These are phyloP conservation scores for Aix galericulata DNA, from an alignment of 2,113 vertebrate species.

Conservation along the genomic window DNA sequence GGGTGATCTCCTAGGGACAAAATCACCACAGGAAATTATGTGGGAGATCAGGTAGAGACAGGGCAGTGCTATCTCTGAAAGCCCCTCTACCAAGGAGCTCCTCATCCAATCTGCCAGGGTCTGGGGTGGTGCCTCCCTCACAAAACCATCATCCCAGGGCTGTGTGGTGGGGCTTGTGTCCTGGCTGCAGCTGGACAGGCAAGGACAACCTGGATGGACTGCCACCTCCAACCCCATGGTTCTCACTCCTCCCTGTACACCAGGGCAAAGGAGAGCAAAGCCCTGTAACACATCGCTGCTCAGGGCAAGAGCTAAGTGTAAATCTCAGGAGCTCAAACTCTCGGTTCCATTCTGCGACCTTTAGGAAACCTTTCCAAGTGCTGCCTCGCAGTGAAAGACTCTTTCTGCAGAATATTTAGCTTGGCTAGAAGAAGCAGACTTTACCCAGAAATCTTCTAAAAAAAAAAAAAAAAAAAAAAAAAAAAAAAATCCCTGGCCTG, in stretches of 20 bases:
- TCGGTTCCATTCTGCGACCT: neutral
- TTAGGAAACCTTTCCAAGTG: neutral
- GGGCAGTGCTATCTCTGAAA: neutral
- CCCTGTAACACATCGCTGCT: neutral
- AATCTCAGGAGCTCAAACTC: neutral
- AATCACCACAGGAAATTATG: neutral
- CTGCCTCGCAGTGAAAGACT: neutral
- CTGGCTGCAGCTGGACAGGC: neutral
- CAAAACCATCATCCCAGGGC: rapidly evolving
- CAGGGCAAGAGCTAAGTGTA: neutral
- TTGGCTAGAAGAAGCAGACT: neutral
- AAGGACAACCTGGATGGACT: rapidly evolving
- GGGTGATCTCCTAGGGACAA: neutral
- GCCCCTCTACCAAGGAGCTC: neutral
- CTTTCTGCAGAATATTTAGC: neutral
- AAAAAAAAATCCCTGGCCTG: neutral
- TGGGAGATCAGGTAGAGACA: neutral
- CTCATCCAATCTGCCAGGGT: neutral
- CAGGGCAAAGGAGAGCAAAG: neutral
- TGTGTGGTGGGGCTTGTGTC: rapidly evolving
- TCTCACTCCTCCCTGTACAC: neutral
- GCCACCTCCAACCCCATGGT: rapidly evolving
- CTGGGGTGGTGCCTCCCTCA: rapidly evolving
- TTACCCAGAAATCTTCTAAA: neutral
- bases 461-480: neutral